A percentile compares a stretch with the other conserved stretches of the same genome.
Evolutionary conservation across 2,888 invertebrate species (phyloP).

Genomic region (Phaonia tiefii): DNA sequence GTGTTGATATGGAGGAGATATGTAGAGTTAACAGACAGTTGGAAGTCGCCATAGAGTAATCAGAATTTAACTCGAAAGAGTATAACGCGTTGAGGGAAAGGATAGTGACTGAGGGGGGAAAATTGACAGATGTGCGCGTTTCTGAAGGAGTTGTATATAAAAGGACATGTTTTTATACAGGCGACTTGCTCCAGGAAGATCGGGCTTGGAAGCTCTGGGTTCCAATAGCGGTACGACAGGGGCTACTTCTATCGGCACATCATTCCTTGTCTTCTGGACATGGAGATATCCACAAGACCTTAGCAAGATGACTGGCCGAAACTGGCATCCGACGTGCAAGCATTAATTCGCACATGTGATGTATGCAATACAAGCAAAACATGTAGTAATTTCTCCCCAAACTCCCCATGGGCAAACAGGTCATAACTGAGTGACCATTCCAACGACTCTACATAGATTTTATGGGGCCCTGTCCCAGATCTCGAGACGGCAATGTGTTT

Average conservation of each 20-base stretch:
- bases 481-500: conserved; percentile 33
- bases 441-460: neutral
- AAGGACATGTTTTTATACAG: neutral
- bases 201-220: conserved; percentile 52
- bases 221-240: conserved; percentile 1
- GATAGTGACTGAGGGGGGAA: neutral
- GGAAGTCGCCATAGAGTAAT: neutral
- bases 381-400: neutral
- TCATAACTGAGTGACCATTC: conserved; percentile 55
- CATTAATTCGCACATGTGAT: conserved; percentile 43
- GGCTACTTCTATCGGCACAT: conserved; percentile 15
- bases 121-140: neutral
- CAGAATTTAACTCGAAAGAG: neutral
- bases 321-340: conserved; percentile 50
- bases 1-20: conserved; percentile 11
- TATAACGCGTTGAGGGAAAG: neutral
- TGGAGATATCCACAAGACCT: conserved; percentile 49
- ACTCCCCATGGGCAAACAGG: conserved; percentile 65
- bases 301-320: conserved; percentile 59
- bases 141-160: neutral
- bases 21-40: neutral
- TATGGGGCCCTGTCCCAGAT: conserved; percentile 6
- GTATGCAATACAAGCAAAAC: conserved; percentile 28
- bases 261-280: conserved; percentile 37
- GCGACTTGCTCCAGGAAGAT: conserved; percentile 23